These are phyloP conservation scores for Odocoileus hemionus DNA, from an alignment of 2,113 vertebrate genomes.

Conservation along the genomic window DNA sequence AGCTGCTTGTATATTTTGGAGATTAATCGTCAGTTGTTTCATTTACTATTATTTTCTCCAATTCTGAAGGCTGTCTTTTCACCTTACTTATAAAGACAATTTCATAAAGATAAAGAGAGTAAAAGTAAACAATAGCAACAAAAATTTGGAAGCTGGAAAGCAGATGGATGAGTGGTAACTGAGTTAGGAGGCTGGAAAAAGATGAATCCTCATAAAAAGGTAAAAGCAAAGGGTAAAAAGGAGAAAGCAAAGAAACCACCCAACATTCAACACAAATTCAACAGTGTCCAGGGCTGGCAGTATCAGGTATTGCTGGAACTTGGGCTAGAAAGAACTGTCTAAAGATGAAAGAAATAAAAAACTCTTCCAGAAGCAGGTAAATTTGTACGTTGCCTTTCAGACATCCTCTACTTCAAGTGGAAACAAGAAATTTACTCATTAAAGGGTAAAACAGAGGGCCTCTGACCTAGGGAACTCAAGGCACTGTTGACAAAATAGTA, in stretches of 20 bases:
- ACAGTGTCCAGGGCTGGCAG: neutral
- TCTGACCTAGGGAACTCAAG: neutral
- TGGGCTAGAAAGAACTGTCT: neutral
- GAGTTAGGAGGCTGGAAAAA: neutral
- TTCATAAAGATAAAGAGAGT: neutral
- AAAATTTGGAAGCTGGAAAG: slow-evolving; percentile 10
- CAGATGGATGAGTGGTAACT: neutral
- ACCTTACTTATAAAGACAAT: neutral
- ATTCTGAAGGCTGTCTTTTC: neutral
- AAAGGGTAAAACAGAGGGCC: neutral
- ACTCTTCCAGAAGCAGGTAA: neutral
- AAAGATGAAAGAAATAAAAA: neutral
- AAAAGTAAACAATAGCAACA: neutral
- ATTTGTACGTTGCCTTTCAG: neutral
- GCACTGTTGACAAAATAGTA: neutral
- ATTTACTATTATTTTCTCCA: neutral
- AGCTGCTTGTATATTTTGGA: neutral
- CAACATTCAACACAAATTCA: neutral
- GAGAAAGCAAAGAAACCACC: neutral
- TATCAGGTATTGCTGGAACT: neutral
- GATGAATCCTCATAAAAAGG: neutral
- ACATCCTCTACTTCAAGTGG: neutral
- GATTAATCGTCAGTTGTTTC: neutral
- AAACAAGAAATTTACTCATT: neutral
- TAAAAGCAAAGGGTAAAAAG: neutral